phyloP scores from a whole-genome alignment of 2,888 invertebrate species.

The Drosophila tanythrix region DNA sequence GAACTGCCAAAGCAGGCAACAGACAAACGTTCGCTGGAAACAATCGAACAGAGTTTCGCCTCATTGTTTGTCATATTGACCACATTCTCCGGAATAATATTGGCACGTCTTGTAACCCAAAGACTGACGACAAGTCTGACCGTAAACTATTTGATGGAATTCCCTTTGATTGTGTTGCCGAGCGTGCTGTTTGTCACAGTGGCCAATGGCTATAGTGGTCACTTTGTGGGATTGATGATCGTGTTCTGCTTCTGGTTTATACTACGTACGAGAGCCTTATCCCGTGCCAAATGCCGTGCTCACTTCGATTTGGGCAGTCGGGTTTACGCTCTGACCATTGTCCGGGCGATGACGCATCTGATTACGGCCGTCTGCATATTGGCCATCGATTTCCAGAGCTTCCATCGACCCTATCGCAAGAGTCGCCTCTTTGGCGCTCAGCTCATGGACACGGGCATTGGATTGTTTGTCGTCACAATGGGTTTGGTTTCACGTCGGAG shows the following conservation, averaged over 20 bases:
- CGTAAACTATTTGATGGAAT: slow-evolving; percentile 86
- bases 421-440: slow-evolving; percentile 94
- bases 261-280: slow-evolving; percentile 24
- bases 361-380: slow-evolving; percentile 93
- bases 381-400: slow-evolving; percentile 96
- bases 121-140: slow-evolving; percentile 16
- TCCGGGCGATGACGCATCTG: slow-evolving; percentile 90
- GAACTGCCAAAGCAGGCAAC: not conserved
- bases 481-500: slow-evolving; percentile 89
- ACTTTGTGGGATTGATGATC: slow-evolving; percentile 42
- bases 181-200: slow-evolving; percentile 87
- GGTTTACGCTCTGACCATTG: slow-evolving; percentile 87
- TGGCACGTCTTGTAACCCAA: slow-evolving; percentile 64
- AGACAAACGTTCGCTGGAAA: slow-evolving; percentile 62
- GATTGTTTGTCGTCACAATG: slow-evolving; percentile 93
- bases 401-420: slow-evolving; percentile 95
- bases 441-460: slow-evolving; percentile 98
- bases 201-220: slow-evolving; percentile 83
- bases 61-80: slow-evolving; percentile 71
- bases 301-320: slow-evolving; percentile 68
- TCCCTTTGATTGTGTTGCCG: slow-evolving; percentile 86
- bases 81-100: slow-evolving; percentile 60
- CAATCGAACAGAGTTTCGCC: slow-evolving; percentile 59
- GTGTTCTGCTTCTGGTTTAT: slow-evolving; percentile 38
- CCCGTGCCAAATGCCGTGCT: slow-evolving; percentile 46